Evolutionary conservation across 2,113 vertebrate genomes (phyloP).

Genomic region (Meles meles): DNA sequence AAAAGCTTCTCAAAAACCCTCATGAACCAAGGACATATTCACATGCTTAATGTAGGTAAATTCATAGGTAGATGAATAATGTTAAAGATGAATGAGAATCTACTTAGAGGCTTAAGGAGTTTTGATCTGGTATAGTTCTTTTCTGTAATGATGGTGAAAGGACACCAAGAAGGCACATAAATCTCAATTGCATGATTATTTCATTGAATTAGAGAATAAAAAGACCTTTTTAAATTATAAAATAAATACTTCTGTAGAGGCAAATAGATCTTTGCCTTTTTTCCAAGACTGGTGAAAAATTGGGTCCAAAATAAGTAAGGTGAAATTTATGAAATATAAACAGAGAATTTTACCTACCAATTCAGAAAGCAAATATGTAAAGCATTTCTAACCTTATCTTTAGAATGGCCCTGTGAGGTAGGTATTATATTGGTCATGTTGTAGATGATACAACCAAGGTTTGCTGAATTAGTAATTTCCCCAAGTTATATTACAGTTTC

Average conservation of each 20-base stretch:
- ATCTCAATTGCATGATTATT: neutral
- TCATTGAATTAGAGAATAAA: neutral
- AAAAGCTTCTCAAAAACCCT: neutral
- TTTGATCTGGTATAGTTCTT: neutral
- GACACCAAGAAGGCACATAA: neutral
- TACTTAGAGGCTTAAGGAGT: neutral
- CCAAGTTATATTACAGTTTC: neutral
- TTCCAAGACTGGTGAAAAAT: neutral
- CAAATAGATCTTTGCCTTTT: neutral
- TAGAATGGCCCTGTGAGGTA: neutral
- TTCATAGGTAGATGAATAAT: neutral
- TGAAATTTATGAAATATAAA: neutral
- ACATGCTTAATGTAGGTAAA: neutral
- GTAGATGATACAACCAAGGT: neutral
- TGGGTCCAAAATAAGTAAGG: neutral
- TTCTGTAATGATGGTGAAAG: neutral
- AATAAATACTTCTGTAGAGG: neutral
- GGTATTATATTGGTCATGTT: neutral
- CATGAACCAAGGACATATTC: neutral
- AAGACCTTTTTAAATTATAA: neutral
- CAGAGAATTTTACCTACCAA: neutral
- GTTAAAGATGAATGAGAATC: neutral
- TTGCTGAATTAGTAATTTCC: neutral
- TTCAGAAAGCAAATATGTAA: neutral
- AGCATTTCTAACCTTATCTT: neutral